Evolutionary conservation across 2,888 invertebrate species (phyloP).

Genomic region (Spodoptera littoralis): DNA sequence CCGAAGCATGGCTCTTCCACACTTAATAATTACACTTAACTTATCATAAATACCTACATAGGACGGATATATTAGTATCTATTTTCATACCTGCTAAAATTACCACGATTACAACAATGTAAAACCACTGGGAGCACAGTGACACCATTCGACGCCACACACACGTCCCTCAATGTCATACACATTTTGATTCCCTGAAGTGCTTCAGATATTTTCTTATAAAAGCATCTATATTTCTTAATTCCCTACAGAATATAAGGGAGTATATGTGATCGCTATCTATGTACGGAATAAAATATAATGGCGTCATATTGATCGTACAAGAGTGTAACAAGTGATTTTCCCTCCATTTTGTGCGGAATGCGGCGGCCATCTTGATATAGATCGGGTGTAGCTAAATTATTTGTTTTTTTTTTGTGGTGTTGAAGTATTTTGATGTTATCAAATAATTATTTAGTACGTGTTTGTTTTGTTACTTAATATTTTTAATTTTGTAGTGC

Average conservation of each 20-base stretch:
- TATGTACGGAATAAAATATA: constrained; percentile 50
- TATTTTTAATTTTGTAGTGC: background rate
- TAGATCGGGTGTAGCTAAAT: constrained; percentile 2
- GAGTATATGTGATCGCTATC: constrained; percentile 35
- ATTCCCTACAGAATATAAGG: constrained; percentile 35
- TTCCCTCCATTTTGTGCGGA: constrained; percentile 23
- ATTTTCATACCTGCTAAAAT: background rate
- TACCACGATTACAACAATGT: background rate
- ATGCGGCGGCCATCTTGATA: constrained; percentile 22
- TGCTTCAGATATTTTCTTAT: constrained; percentile 49
- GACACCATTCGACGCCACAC: constrained; percentile 7
- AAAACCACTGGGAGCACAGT: background rate
- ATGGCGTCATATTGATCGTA: constrained; percentile 42
- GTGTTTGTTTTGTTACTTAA: background rate
- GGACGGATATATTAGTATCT: too few species aligned
- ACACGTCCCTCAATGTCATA: constrained; percentile 24
- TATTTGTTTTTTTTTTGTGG: too few species aligned
- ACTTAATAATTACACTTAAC: too few species aligned
- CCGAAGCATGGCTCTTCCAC: too few species aligned
- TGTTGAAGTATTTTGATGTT: too few species aligned
- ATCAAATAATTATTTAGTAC: too few species aligned
- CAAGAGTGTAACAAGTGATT: constrained; percentile 32
- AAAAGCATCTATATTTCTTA: constrained; percentile 48
- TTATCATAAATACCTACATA: too few species aligned
- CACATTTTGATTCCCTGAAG: constrained; percentile 46